Conservation (phyloP, 1,140 invertebrate genomes). For the Myzus persicae region DNA sequence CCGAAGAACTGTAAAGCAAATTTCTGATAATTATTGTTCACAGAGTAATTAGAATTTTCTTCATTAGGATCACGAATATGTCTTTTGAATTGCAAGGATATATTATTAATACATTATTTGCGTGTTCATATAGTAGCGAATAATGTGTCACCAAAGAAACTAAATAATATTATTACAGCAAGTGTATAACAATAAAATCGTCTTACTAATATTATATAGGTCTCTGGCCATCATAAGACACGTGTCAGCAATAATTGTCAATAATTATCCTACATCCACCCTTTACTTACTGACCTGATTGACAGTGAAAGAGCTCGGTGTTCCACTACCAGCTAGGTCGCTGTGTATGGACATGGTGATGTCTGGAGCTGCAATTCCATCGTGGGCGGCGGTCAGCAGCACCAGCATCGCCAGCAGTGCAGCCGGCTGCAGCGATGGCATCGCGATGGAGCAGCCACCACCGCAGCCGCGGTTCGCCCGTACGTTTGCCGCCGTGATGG, state of each 20-base stretch:
- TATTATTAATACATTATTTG: not conserved
- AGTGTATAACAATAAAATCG: not conserved
- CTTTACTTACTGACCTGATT: not conserved
- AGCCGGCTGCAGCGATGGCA: not conserved
- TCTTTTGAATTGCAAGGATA: not conserved
- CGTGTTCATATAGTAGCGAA: no score
- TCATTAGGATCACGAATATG: not conserved
- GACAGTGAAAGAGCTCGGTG: conserved; percentile 1
- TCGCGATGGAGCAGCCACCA: not conserved
- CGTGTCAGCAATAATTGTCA: no score
- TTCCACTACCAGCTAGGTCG: not conserved
- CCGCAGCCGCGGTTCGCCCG: not conserved
- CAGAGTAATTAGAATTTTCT: not conserved
- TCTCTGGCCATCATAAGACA: no score
- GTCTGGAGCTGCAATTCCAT: not conserved
- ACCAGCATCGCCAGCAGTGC: not conserved
- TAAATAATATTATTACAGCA: not conserved
- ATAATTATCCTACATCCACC: no score
- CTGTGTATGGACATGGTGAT: conserved; percentile 55
- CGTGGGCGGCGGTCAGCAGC: not conserved
- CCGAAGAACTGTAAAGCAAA: not conserved
- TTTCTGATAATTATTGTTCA: no score
- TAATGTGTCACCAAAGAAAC: not conserved
- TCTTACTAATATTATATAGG: not conserved
- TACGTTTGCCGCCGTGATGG: not conserved